These are phyloP conservation scores for Kradibia gibbosae DNA, from an alignment of 1,140 invertebrate species.

Conservation along the genomic window DNA sequence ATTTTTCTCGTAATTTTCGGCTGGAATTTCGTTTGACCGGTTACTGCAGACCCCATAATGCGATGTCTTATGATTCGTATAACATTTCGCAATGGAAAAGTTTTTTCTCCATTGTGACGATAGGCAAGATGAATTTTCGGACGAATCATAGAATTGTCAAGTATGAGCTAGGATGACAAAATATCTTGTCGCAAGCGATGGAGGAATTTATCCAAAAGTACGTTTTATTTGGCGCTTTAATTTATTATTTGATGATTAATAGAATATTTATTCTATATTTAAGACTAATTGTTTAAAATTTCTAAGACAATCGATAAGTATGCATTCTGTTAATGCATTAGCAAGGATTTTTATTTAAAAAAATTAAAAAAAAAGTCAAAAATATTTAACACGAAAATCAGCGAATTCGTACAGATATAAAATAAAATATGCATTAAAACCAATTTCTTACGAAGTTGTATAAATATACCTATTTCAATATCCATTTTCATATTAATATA, in stretches of 20 bases:
- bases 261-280: neutral
- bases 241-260: neutral
- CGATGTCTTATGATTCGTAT: neutral
- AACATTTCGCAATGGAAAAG: neutral
- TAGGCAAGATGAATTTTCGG: neutral
- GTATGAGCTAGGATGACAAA: neutral
- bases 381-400: no score
- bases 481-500: no score
- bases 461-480: no score
- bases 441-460: no score
- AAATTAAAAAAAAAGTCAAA: no score
- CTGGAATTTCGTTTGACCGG: conserved; percentile 16
- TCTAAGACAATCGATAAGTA: neutral
- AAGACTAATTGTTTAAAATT: neutral
- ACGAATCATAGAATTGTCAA: neutral
- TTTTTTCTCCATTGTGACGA: neutral
- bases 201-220: neutral
- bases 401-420: no score
- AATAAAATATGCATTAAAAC: no score
- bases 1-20: conserved; percentile 22
- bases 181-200: neutral
- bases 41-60: neutral
- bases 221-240: neutral
- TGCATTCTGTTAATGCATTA: neutral
- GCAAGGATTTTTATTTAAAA: neutral